phyloP scores from a whole-genome alignment of 2,113 vertebrate genomes.

The Salminus brasiliensis region DNA sequence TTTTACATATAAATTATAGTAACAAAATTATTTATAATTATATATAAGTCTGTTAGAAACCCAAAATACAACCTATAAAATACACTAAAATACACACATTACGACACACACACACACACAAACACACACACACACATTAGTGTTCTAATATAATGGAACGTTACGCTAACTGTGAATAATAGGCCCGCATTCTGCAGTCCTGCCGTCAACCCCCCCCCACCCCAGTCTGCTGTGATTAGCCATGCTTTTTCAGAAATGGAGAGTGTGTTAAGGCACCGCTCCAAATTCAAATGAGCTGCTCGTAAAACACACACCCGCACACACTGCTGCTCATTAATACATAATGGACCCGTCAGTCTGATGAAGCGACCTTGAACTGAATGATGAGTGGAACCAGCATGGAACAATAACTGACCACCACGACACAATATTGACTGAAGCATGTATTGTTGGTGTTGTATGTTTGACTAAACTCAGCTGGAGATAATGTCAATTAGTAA shows the following conservation, averaged over 20 bases:
- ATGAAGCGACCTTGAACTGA: slow-evolving; percentile 54
- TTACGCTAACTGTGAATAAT: neutral
- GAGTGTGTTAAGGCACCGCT: neutral
- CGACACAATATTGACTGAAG: neutral
- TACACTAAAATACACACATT: no score
- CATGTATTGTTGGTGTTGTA: neutral
- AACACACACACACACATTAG: no score
- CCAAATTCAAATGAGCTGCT: neutral
- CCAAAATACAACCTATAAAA: no score
- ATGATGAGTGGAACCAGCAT: slow-evolving; percentile 5
- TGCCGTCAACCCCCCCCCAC: no score
- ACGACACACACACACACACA: no score
- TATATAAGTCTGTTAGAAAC: no score
- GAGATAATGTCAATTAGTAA: no score
- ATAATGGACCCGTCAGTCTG: slow-evolving; percentile 56
- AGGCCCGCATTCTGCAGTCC: no score
- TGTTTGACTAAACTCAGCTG: neutral
- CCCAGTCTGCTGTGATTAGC: neutral
- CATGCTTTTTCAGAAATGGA: neutral
- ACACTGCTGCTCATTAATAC: neutral
- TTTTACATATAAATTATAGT: no score
- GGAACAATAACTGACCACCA: neutral
- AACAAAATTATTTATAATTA: no score
- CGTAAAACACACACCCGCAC: neutral
- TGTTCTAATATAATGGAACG: neutral